Base-by-base conservation (phyloP, 2,113 vertebrate species). In the Thalassoma bifasciatum region DNA sequence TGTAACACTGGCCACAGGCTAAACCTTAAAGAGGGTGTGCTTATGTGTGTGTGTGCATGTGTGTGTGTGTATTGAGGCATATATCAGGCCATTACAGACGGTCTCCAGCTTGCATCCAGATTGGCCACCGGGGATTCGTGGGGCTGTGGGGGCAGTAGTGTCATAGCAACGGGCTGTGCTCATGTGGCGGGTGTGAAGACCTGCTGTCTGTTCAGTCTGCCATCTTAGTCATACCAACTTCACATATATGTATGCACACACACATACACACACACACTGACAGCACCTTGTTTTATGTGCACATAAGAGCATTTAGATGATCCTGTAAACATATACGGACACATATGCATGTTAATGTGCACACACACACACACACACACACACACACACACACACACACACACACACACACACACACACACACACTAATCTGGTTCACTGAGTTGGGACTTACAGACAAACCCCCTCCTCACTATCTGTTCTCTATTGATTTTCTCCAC, bases 101-200 rank as follows among this genome's bases (percentile, higher is more conserved):
- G 85, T 79, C 86, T 86, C 82, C 88, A 89, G 86, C 88, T 85
- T 88, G 86, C 52, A 70, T 90, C 88, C 89, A 91, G 91, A 93
- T 90, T 89, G 92, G 88, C 74, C 88, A 86, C 76, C 54, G 56
- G 89, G 84, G 85, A 88, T 85, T 84, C 69, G 53, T 81, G 84
- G 86, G 77, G 74, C 77, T 86, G 77, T 75, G 86, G 81, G 81
- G 87, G 91, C 84, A 88, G 82, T 73, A 77, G 83, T 88, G 89
- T 89, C 88, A 90, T 92, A 81, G 88, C 86, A 92, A 92, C 88
- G 69, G 75, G 82, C 77, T 74, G 34, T 14, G 19, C 66, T 88
- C 85, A 82, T 90, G 86, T 49, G 81, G 89, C 0, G 72, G 85
- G 88, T 88, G 90, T 86, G 89, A 91, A 79, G 82, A 82, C 90